Evolutionary conservation across 2,888 invertebrate genomes (phyloP), one percentile per base, ranked within the genome.

Genomic region (Trachelus stipa): DNA sequence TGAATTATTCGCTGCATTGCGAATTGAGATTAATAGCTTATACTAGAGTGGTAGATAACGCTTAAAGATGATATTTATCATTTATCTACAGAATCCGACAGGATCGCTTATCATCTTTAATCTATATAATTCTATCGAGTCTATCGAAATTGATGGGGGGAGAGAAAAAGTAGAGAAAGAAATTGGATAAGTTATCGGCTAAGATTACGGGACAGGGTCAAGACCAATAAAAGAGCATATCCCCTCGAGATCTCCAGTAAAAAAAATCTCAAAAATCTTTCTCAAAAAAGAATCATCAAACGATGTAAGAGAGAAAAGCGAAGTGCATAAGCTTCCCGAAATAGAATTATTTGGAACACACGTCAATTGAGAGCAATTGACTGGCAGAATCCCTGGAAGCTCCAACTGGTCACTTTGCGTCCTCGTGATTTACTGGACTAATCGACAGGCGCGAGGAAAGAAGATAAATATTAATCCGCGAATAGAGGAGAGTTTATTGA

Each of bases 351-450:
- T 88, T 85, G 80, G 88, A 85, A 84, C 85, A 82, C 88, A 77
- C 81, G 83, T 82, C 88, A 90, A 89, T 90, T 90, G 90, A 88
- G 88, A 86, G 82, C 88, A 88, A 89, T 90, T 89, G 75, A 77
- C 37, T 23, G 87, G 71, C 71, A 71, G 31, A 33, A 30, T 23
- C 11, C 6, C 30, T 71, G 30, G 11, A 71, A 71, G 12, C 33
- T 31, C 12, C 71, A n/a, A 30, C 31, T 68, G 69, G 9, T 56
- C 23, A 0, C 0, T 56, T 56, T 4, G 40, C 23, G 23, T 56
- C 40, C 40, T 56, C 40, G 23, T 23, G 40, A 56, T 56, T 56
- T 9, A 23, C 40, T 56, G 1, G 23, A 56, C 23, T 1, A 23
- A 56, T 56, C 40, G 40, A 23, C 23, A 56, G 23, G 23, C 40